Evolutionary conservation across 2,113 vertebrate genomes (phyloP).

Genomic region (Salvelinus alpinus): DNA sequence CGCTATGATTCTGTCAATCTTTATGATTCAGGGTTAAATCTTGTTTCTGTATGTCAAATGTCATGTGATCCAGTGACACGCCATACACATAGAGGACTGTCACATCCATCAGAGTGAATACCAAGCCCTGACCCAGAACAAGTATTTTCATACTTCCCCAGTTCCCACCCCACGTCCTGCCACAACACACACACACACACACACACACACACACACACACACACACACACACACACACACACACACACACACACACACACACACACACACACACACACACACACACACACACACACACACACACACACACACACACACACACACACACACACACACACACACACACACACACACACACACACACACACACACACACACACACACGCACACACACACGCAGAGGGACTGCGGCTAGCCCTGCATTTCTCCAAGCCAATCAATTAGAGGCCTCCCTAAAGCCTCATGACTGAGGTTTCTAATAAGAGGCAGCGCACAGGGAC

Average conservation of each 20-base stretch:
- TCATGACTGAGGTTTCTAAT: conserved; percentile 43
- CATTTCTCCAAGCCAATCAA: conserved; percentile 42
- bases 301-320: neutral
- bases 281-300: neutral
- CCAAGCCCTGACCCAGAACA: no score
- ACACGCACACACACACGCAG: conserved; percentile 10
- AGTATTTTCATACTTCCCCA: no score
- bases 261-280: neutral
- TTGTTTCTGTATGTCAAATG: no score
- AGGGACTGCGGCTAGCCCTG: conserved; percentile 15
- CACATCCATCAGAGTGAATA: neutral
- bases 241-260: neutral
- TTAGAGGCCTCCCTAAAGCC: conserved; percentile 48
- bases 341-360: neutral
- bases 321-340: neutral
- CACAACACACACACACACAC: neutral
- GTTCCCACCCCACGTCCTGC: no score
- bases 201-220: neutral
- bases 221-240: neutral
- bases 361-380: neutral
- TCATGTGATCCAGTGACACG: neutral
- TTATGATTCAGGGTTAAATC: neutral
- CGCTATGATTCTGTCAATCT: neutral
- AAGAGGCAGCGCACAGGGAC: conserved; percentile 35
- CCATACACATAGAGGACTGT: neutral